Percentiles rank a stretch among this genome's conserved stretches.
Evolutionary conservation across 2,888 invertebrate species (phyloP).

Genomic region (Meliscaeva auricollis): DNA sequence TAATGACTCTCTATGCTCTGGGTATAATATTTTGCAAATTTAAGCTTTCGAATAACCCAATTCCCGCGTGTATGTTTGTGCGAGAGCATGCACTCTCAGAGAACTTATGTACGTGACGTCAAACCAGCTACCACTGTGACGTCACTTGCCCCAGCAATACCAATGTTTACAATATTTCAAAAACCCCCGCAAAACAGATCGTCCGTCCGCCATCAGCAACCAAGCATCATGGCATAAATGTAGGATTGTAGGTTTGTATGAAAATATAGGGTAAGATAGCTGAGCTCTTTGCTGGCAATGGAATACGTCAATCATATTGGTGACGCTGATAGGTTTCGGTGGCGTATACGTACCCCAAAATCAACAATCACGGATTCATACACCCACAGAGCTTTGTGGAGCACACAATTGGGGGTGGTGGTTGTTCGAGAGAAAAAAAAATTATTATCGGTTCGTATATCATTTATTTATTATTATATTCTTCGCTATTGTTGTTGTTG

Average conservation of each 20-base stretch:
- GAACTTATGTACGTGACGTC: constrained; percentile 65
- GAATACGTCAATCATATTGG: constrained; percentile 52
- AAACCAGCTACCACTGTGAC: constrained; percentile 60
- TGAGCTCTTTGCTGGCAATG: constrained; percentile 42
- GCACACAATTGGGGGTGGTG: constrained; percentile 31
- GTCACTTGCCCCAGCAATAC: constrained; percentile 56
- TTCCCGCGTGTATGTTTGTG: constrained; percentile 51
- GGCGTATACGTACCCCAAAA: constrained; percentile 59
- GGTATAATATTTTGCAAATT: constrained; percentile 22
- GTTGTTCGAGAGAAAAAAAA: not conserved
- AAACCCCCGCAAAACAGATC: constrained; percentile 20
- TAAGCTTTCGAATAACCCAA: constrained; percentile 69
- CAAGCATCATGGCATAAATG: not conserved
- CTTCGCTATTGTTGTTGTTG: not conserved
- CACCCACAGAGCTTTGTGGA: constrained; percentile 47
- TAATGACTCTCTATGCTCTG: constrained; percentile 9
- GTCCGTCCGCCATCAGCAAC: not conserved
- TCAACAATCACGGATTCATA: constrained; percentile 38
- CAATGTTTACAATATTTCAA: constrained; percentile 65
- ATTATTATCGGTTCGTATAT: constrained; percentile 25
- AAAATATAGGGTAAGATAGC: constrained; percentile 43
- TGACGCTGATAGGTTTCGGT: constrained; percentile 58
- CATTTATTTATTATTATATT: constrained; percentile 46
- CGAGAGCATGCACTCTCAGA: constrained; percentile 8
- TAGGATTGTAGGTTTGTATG: not conserved